These are phyloP conservation scores for Rhamphomyia laevipes DNA, from an alignment of 2,888 invertebrate species.

Conservation along the genomic window DNA sequence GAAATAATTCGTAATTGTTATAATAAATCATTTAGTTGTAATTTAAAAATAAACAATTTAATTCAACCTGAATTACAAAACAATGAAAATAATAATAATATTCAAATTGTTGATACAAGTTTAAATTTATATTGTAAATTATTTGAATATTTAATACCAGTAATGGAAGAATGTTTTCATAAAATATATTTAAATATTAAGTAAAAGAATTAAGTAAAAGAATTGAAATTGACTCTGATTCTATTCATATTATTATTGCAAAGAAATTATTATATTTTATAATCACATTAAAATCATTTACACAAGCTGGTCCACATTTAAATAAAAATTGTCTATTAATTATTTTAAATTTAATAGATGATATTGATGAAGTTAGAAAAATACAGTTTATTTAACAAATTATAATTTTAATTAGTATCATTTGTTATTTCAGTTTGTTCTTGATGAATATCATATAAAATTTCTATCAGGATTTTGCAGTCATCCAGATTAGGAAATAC, in stretches of 20 bases:
- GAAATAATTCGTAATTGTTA: conserved; percentile 1
- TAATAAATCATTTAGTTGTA: too few species aligned
- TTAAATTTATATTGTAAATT: conserved; percentile 17
- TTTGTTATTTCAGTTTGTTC: background rate
- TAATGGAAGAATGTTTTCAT: conserved; percentile 22
- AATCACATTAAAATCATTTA: conserved; percentile 27
- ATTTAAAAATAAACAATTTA: too few species aligned
- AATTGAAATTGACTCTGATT: conserved; percentile 7
- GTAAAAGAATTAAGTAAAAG: conserved; percentile 14
- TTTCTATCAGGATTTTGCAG: conserved; percentile 30
- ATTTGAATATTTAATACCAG: conserved; percentile 21
- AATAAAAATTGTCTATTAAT: conserved; percentile 30
- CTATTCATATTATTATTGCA: conserved; percentile 16
- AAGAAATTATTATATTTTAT: conserved; percentile 28
- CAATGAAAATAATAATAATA: too few species aligned
- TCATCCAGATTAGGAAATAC: conserved; percentile 29
- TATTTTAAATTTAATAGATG: conserved; percentile 23
- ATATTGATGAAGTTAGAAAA: conserved; percentile 6
- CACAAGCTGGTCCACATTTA: conserved; percentile 33
- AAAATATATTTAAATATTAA: conserved; percentile 24
- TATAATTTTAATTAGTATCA: background rate
- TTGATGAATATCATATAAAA: conserved; percentile 19
- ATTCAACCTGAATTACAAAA: too few species aligned
- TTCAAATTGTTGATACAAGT: background rate
- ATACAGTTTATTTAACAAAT: too few species aligned